Evolutionary conservation across 2,113 vertebrate species (phyloP), one percentile per base, ranked within the genome.

Genomic region (Prunella fulvescens): DNA sequence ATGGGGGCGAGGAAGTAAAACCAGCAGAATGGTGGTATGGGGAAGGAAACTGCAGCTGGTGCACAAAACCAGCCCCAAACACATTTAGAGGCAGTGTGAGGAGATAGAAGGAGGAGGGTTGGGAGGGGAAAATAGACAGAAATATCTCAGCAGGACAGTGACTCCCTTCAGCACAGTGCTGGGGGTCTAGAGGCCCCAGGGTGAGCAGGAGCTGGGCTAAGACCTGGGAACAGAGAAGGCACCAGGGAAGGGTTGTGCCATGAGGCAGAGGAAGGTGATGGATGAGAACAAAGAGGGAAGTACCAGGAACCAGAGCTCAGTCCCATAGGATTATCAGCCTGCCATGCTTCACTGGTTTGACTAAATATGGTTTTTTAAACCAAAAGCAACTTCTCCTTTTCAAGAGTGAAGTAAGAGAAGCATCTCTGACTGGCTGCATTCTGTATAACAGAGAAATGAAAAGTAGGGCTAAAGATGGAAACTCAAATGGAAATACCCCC

Each of bases 1-100:
- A 77, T 14, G 15, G 13, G 12, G 7, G 12, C 0, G 2, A 95
- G 83, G 78, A 96, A 93, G 74, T 87, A 67, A 66, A 95, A 95
- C 62, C 12, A 47, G n/a, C 42, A 78, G 28, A 86, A 56, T 4
- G 22, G 42, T 48, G 33, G 12, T 56, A 35, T 73, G 64, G 48
- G 67, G 60, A 88, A 96, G 82, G 48, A 91, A 97, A 56, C 56
- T 73, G 60, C 82, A 88, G 64, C 42, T 88, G 81, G 60, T 79
- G 19, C 39, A 77, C 42, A 83, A 33, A 37, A 83, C 0, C 14
- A 92, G 54, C 78, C 58, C 88, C 60, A 51, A 54, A 11, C 35
- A 86, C 56, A 47, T 77, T 65, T 14, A 88, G 57, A 31, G 57
- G 28, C 31, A 87, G 57, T 1, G 1, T 22, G 19, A 83, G 39